These are phyloP conservation scores for Synanthedon vespiformis DNA, from an alignment of 2,888 invertebrate genomes.

Conservation along the genomic window DNA sequence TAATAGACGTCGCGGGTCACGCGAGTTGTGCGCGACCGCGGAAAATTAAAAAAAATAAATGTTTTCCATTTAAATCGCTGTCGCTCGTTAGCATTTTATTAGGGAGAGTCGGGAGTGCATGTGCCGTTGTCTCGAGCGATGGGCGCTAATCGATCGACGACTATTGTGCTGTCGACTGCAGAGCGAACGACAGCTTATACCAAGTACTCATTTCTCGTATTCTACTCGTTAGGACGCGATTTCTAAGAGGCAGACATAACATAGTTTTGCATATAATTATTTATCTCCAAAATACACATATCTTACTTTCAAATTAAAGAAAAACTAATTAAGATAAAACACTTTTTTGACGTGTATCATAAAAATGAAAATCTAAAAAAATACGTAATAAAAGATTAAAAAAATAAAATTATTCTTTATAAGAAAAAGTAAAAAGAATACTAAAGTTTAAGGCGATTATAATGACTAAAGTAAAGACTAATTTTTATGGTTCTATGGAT, in stretches of 20 bases:
- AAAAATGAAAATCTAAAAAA: too few relatives aligned
- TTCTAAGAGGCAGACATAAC: background rate
- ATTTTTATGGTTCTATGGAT: too few relatives aligned
- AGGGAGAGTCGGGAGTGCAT: slow-evolving; percentile 12
- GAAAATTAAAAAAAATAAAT: slow-evolving; percentile 40
- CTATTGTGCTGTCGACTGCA: slow-evolving; percentile 33
- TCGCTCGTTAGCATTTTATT: slow-evolving; percentile 39
- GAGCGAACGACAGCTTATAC: slow-evolving; percentile 4
- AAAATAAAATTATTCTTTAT: too few relatives aligned
- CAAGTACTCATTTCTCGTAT: slow-evolving; percentile 19
- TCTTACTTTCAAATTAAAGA: too few relatives aligned
- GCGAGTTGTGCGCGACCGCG: slow-evolving; percentile 28
- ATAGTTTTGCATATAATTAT: too few relatives aligned
- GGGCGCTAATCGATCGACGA: slow-evolving; percentile 50
- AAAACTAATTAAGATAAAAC: too few relatives aligned
- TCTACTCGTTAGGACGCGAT: background rate
- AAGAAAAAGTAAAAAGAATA: too few relatives aligned
- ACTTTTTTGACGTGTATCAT: too few relatives aligned
- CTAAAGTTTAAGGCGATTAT: too few relatives aligned
- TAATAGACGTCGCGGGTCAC: slow-evolving; percentile 54
- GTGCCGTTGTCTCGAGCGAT: slow-evolving; percentile 17
- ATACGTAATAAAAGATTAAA: too few relatives aligned
- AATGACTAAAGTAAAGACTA: too few relatives aligned
- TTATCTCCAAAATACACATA: too few relatives aligned
- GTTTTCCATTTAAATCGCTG: slow-evolving; percentile 30